These are phyloP conservation scores for Coregonus sp. DNA, from an alignment of 2,797 vertebrate species.

Conservation along the genomic window DNA sequence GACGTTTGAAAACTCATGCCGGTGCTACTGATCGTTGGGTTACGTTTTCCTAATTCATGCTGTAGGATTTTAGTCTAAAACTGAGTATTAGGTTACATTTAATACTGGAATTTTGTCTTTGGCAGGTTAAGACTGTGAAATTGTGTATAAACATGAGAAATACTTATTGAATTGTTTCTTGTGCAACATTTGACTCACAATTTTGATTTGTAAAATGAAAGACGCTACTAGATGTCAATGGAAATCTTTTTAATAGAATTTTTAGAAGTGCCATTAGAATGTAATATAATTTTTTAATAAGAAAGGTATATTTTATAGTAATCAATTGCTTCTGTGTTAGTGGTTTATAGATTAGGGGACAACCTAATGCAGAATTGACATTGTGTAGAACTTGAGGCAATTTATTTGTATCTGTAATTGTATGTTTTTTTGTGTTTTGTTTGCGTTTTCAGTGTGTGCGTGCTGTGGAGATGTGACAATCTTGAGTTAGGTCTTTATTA, in stretches of 20 bases:
- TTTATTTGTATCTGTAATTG: conserved; percentile 64
- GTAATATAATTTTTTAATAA: conserved; percentile 85
- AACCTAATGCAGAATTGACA: conserved; percentile 80
- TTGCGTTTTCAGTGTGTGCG: conserved; percentile 72
- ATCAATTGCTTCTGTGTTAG: conserved; percentile 79
- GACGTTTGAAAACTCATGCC: conserved; percentile 51
- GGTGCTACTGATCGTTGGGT: conserved; percentile 49
- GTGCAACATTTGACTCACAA: conserved; percentile 70
- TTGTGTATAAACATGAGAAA: conserved; percentile 81
- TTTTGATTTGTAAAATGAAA: conserved; percentile 72
- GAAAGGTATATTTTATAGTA: conserved; percentile 85
- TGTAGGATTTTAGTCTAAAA: conserved; percentile 65
- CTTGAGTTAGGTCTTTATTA: conserved; percentile 83
- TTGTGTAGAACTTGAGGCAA: conserved; percentile 74
- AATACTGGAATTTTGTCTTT: conserved; percentile 78
- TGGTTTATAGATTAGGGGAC: conserved; percentile 81
- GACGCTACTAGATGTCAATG: conserved; percentile 72
- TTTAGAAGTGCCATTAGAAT: conserved; percentile 88
- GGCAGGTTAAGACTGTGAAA: conserved; percentile 84
- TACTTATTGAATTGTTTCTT: conserved; percentile 82
- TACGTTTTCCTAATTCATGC: conserved; percentile 65
- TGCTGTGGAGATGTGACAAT: conserved; percentile 87
- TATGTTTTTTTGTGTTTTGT: conserved; percentile 66
- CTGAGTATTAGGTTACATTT: conserved; percentile 52
- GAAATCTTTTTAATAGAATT: conserved; percentile 71